Percentiles rank a stretch among this genome's conserved stretches.
phyloP scores from a whole-genome alignment of 1,140 invertebrate species.

The Drosophila ercepeae region DNA sequence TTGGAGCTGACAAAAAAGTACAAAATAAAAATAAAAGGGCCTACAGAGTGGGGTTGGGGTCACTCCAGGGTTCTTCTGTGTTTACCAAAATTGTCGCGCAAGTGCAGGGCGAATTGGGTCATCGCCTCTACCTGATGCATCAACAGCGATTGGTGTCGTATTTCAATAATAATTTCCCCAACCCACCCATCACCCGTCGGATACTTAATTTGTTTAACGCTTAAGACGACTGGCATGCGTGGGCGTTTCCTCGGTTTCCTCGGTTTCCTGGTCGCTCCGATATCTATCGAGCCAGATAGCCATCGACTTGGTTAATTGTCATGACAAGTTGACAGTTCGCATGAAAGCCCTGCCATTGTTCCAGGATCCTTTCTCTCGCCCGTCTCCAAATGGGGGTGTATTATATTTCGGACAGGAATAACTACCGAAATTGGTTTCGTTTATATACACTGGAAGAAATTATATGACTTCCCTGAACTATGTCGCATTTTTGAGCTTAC shows the following conservation, averaged over 20 bases:
- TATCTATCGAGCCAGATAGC: slow-evolving; percentile 70
- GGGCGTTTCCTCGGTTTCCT: slow-evolving; percentile 17
- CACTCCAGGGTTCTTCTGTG: slow-evolving; percentile 12
- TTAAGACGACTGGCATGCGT: slow-evolving; percentile 50
- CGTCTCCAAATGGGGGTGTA: slow-evolving; percentile 43
- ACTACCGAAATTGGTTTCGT: slow-evolving; percentile 31
- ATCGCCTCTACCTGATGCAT: slow-evolving; percentile 34
- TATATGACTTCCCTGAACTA: too few relatives aligned
- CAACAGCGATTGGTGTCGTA: slow-evolving; percentile 39
- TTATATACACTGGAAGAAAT: slow-evolving; percentile 7
- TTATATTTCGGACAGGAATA: slow-evolving; percentile 54
- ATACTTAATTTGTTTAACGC: slow-evolving; percentile 69
- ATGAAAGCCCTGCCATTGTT: slow-evolving; percentile 76
- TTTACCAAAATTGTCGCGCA: slow-evolving; percentile 60
- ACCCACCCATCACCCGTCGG: neutral
- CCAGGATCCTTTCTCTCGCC: slow-evolving; percentile 7
- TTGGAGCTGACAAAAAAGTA: slow-evolving; percentile 42
- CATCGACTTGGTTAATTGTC: slow-evolving; percentile 74
- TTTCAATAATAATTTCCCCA: slow-evolving; percentile 64
- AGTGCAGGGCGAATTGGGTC: slow-evolving; percentile 70
- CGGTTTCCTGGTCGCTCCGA: slow-evolving; percentile 17
- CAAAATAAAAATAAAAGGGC: neutral
- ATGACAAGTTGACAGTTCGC: slow-evolving; percentile 80
- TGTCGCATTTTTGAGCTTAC: too few relatives aligned
- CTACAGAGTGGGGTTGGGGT: neutral